Evolutionary conservation across 2,113 vertebrate species (phyloP), one percentile per base, ranked within the genome.

Genomic region (Phalacrocorax pelagicus): DNA sequence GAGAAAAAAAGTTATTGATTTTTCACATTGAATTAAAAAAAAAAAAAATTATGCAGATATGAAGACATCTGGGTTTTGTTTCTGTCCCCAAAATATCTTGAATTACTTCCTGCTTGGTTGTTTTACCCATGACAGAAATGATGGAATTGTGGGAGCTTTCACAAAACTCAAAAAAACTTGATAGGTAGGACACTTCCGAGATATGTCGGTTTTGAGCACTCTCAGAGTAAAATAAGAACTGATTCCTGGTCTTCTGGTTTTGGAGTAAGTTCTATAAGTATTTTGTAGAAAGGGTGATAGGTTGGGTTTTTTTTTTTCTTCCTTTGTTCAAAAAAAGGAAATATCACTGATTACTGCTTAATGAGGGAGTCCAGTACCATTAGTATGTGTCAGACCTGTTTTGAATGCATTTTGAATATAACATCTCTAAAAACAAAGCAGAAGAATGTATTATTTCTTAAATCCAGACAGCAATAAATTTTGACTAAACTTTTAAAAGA

Each of bases 301-400:
- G 16, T 17, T 38, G 38, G 38, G 38, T n/a, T n/a, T n/a, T 0
- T 18, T 26, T 38, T 49, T 11, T 10, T 9, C 18, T 19, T 2
- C 1, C 1, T 14, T 59, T 61, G 0, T 46, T 70, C 8, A 61
- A 79, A 58, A 66, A 77, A 66, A 49, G 5, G 30, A 81, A 78
- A 17, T 74, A 55, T 15, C 12, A 58, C 21, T 27, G 6, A 63
- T 75, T 66, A 27, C 4, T 81, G 18, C 13, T 54, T 70, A 78
- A 74, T 62, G 42, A 54, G 5, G 3, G 9, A 74, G 15, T 27
- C 17, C 23, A 42, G 8, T 61, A 66, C 2, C 40, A 49, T 81
- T 47, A 55, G 2, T 36, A 57, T 16, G 3, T 51, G 20, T 27
- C 61, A 90, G 24, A 58, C 5, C 5, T 44, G 2, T 73, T 93